phyloP scores from a whole-genome alignment of 2,888 invertebrate species.

The Eilema depressum region DNA sequence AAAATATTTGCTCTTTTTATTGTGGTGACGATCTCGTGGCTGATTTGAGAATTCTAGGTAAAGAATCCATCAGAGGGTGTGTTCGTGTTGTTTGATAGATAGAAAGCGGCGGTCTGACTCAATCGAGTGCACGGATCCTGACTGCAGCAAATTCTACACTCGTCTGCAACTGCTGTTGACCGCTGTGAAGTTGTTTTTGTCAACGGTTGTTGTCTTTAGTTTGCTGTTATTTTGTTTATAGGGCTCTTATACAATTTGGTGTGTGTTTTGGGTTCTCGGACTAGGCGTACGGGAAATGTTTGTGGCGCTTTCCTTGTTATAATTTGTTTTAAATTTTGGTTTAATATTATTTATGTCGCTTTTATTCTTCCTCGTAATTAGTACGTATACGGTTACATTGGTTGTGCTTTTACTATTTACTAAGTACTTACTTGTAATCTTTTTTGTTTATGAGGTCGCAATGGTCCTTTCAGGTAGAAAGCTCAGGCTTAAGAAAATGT shows the following conservation, averaged over 20 bases:
- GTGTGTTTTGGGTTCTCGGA: neutral
- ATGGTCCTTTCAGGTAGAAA: neutral
- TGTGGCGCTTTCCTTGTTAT: conserved; percentile 2
- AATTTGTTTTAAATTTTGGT: neutral
- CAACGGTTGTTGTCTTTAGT: neutral
- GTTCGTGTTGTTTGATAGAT: neutral
- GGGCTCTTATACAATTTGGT: neutral
- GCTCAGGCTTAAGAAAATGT: neutral
- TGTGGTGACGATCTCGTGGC: neutral
- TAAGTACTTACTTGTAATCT: neutral
- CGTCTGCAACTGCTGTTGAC: neutral
- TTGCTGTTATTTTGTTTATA: neutral
- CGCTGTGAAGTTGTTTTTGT: neutral
- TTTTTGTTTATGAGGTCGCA: neutral
- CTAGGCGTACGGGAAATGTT: neutral
- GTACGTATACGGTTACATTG: neutral
- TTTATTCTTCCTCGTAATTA: conserved; percentile 9
- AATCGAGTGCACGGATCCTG: neutral
- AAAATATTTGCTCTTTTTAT: neutral
- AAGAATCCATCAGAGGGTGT: no score
- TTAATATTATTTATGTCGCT: conserved; percentile 12
- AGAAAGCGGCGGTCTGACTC: neutral
- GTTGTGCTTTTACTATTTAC: neutral
- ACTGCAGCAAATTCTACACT: neutral
- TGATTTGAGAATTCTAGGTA: neutral